Evolutionary conservation across 1,140 invertebrate species (phyloP).

Genomic region (Drosophila ambigua): DNA sequence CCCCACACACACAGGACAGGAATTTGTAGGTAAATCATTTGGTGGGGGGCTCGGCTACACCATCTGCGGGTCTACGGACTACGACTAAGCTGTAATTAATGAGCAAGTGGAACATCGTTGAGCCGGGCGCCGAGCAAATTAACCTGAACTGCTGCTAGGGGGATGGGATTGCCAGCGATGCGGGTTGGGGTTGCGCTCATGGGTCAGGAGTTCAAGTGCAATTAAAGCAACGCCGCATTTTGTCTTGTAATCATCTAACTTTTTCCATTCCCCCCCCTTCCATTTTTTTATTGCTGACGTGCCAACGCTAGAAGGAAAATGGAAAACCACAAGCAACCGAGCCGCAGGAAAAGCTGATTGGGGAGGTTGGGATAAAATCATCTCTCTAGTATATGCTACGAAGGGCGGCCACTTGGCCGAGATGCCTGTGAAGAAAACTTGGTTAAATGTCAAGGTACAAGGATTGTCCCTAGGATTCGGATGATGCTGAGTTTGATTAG

Average conservation of each 20-base stretch:
- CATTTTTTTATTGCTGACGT: slow-evolving; percentile 25
- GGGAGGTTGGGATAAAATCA: slow-evolving; percentile 4
- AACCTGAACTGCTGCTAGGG: slow-evolving; percentile 62
- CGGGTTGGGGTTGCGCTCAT: slow-evolving; percentile 12
- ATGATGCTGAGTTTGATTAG: slow-evolving; percentile 3
- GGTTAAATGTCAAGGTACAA: slow-evolving; percentile 14
- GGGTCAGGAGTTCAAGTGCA: slow-evolving; percentile 57
- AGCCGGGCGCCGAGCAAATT: slow-evolving; percentile 63
- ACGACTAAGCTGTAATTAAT: slow-evolving; percentile 75
- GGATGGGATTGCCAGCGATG: background rate
- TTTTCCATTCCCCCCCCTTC: slow-evolving; percentile 12
- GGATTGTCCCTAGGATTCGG: slow-evolving; percentile 5
- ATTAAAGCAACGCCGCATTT: slow-evolving; percentile 67
- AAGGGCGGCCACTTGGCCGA: slow-evolving; percentile 8
- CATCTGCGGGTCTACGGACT: slow-evolving; percentile 31
- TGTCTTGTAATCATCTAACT: slow-evolving; percentile 65
- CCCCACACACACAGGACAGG: no score
- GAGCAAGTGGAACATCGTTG: slow-evolving; percentile 71
- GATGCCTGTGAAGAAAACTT: slow-evolving; percentile 8
- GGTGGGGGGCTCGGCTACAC: slow-evolving; percentile 10
- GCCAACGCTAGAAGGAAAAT: slow-evolving; percentile 8
- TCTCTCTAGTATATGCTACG: slow-evolving; percentile 6
- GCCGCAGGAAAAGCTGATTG: slow-evolving; percentile 26
- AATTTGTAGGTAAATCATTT: slow-evolving; percentile 62
- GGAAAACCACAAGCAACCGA: background rate